Evolutionary conservation across 2,797 vertebrate genomes (phyloP).

Genomic region (Gambelia wislizenii): DNA sequence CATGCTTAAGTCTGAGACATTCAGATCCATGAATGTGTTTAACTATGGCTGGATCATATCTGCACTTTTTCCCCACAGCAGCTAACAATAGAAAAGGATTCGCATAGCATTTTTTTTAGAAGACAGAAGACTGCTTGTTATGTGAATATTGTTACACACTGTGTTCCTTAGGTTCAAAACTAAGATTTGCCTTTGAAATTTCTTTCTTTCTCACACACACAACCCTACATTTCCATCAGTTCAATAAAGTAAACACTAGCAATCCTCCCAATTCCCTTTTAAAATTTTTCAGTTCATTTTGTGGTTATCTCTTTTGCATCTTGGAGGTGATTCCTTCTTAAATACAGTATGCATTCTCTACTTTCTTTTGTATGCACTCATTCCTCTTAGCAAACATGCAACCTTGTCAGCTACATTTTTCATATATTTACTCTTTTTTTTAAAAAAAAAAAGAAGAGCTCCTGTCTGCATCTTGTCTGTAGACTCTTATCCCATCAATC

Average conservation of each 20-base stretch:
- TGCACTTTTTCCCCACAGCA: neutral
- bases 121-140: neutral
- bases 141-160: neutral
- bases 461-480: neutral
- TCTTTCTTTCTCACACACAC: neutral
- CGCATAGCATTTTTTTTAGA: neutral
- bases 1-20: neutral
- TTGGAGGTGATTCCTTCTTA: neutral
- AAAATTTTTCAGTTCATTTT: slow-evolving; percentile 23
- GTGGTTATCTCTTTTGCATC: neutral
- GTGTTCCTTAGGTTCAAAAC: neutral
- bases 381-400: fast-evolving
- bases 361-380: neutral
- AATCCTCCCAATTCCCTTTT: neutral
- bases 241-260: neutral
- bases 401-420: neutral
- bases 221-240: neutral
- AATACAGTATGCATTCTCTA: neutral
- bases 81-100: neutral
- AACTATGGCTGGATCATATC: neutral
- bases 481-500: slow-evolving; percentile 47
- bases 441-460: fast-evolving
- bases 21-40: neutral
- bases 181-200: slow-evolving; percentile 22
- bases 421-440: slow-evolving; percentile 31